Evolutionary conservation across 2,888 invertebrate genomes (phyloP).

Genomic region (Eilema caniola): DNA sequence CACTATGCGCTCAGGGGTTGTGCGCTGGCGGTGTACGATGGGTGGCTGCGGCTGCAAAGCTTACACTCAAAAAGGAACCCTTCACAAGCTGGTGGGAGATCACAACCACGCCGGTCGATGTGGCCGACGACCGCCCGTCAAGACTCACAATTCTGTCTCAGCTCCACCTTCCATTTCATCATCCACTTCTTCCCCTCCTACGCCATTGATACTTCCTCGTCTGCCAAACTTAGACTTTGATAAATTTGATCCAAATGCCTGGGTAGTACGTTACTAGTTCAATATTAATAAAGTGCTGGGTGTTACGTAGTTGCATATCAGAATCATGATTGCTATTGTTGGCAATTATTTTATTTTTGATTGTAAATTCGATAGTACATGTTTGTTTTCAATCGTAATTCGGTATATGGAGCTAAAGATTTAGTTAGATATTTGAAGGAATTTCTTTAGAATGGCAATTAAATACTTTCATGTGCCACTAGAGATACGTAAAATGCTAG

Average conservation of each 20-base stretch:
- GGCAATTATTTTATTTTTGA: neutral
- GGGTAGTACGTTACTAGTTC: conserved; percentile 74
- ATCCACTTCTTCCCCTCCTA: conserved; percentile 63
- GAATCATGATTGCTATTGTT: conserved; percentile 12
- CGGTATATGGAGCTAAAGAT: neutral
- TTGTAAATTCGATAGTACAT: neutral
- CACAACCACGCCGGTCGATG: conserved; percentile 80
- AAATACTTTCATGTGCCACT: conserved; percentile 4
- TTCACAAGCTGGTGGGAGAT: conserved; percentile 81
- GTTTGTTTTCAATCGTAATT: neutral
- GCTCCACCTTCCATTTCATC: conserved; percentile 35
- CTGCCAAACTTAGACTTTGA: conserved; percentile 74
- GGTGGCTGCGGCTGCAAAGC: conserved; percentile 84
- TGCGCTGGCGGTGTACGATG: conserved; percentile 84
- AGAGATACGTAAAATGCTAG: neutral
- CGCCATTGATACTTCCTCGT: conserved; percentile 71
- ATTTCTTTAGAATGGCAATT: neutral
- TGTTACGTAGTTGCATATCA: conserved; percentile 27
- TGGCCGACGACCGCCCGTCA: conserved; percentile 64
- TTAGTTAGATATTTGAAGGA: neutral
- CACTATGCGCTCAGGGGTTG: conserved; percentile 83
- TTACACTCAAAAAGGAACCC: conserved; percentile 79
- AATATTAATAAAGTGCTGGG: conserved; percentile 15
- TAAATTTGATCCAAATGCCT: conserved; percentile 79
- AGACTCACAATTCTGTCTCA: conserved; percentile 40